These are phyloP conservation scores for Acanthosepion pharaonis DNA, from an alignment of 2,888 invertebrate species.

Conservation along the genomic window DNA sequence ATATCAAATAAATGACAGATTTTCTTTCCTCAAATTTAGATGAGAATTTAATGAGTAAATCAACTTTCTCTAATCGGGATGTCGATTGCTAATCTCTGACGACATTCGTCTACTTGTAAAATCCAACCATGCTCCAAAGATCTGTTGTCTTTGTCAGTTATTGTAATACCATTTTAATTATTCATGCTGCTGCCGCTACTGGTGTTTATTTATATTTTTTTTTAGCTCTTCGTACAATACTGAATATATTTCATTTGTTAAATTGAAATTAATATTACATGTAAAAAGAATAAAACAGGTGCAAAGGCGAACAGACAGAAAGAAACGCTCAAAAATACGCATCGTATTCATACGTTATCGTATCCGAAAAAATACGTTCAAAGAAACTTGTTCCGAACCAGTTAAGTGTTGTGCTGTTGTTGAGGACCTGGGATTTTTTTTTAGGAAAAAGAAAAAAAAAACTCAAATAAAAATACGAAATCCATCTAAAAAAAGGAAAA, in stretches of 20 bases:
- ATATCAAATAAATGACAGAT: not conserved
- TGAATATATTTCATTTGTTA: not conserved
- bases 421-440: not conserved
- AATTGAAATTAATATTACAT: not conserved
- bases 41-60: not conserved
- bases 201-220: not conserved
- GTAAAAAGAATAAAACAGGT: not conserved
- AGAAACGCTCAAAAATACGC: not conserved
- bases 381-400: not conserved
- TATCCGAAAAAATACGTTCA: not conserved
- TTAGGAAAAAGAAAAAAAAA: not conserved
- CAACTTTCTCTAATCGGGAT: not conserved
- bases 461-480: not conserved
- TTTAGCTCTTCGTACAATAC: not conserved
- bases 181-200: not conserved
- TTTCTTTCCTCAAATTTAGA: not conserved
- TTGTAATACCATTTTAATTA: not conserved
- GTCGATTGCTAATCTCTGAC: not conserved
- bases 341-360: not conserved
- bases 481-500: not conserved
- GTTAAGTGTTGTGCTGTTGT: not conserved
- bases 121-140: not conserved
- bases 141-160: not conserved
- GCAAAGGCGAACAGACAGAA: no score
- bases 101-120: not conserved